phyloP scores from a whole-genome alignment of 2,113 vertebrate species.

The Tilapia sparmanii region DNA sequence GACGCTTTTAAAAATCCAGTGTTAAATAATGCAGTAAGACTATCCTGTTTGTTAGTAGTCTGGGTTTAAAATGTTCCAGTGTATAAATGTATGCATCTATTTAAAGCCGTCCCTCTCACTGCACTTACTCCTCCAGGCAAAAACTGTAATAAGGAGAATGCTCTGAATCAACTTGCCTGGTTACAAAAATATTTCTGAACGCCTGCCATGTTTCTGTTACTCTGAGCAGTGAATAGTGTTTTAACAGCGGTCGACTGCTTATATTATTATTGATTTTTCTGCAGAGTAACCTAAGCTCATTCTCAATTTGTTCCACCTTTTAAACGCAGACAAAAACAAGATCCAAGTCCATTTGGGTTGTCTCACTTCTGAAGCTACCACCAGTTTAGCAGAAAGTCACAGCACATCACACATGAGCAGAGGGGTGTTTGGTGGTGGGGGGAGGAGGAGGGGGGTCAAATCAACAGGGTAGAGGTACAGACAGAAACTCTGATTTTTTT shows the following conservation, averaged over 20 bases:
- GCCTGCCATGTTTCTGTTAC: neutral
- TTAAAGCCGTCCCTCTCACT: neutral
- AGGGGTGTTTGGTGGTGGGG: neutral
- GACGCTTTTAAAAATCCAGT: neutral
- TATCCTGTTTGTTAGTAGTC: neutral
- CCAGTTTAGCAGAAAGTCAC: constrained; percentile 1
- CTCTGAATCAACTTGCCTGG: neutral
- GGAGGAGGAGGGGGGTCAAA: neutral
- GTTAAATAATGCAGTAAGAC: constrained; percentile 1
- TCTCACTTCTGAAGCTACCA: neutral
- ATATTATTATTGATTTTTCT: neutral
- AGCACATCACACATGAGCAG: constrained; percentile 32
- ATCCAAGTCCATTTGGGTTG: neutral
- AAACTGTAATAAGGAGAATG: neutral
- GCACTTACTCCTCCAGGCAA: neutral
- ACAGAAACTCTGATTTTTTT: neutral
- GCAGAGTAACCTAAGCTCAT: neutral
- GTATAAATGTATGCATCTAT: neutral
- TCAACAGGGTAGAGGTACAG: constrained; percentile 14
- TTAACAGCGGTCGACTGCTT: neutral
- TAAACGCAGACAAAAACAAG: neutral
- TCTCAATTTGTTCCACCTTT: neutral
- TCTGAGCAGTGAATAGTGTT: neutral
- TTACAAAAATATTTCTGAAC: neutral
- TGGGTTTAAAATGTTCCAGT: neutral